Evolutionary conservation across 1,140 invertebrate species (phyloP), one percentile per base, ranked within the genome.

Genomic region (Drosophila mojavensis): DNA sequence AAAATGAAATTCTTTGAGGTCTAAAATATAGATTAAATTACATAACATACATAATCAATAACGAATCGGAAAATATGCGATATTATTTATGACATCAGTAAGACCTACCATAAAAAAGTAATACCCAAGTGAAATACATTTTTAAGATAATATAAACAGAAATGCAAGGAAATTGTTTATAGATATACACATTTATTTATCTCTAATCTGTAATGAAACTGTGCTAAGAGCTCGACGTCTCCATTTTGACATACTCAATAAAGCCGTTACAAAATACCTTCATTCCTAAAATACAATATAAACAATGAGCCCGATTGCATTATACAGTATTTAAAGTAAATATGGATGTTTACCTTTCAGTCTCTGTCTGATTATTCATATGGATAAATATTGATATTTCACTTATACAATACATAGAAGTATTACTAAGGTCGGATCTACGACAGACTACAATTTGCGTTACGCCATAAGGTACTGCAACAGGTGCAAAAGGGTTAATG

Each of bases 371-470:
- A 30, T 30, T 51, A 6, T 20, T n/a, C 13, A 4, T 36, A 58
- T 55, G 17, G 17, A 50, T 48, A 60, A 68, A 68, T 54, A 68
- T 60, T 73, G 39, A 58, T 30, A 51, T 51, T n/a, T 26, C 9
- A 45, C 41, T 43, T 20, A 47, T 30, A 30, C 53, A 55, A 43
- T 13, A 33, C 24, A 26, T 5, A 26, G 26, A 15, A 10, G 15
- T 24, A 50, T 15, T 15, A 33, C 13, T 54, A 13, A 54, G 15
- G 30, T 15, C 48, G 41, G 3, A 43, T 45, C 4, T 26, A 11
- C 17, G 36, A 43, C 54, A 45, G 17, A 17, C 11, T 36, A 3
- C 9, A 9, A 5, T 17, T 47, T 7, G n/a, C 9, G 5, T 45
- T 28, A 15, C 17, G 56, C 45, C 58, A 61, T 30, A 7, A 9